Conservation (phyloP, 2,888 invertebrate species). For the Rotaria macrura region DNA sequence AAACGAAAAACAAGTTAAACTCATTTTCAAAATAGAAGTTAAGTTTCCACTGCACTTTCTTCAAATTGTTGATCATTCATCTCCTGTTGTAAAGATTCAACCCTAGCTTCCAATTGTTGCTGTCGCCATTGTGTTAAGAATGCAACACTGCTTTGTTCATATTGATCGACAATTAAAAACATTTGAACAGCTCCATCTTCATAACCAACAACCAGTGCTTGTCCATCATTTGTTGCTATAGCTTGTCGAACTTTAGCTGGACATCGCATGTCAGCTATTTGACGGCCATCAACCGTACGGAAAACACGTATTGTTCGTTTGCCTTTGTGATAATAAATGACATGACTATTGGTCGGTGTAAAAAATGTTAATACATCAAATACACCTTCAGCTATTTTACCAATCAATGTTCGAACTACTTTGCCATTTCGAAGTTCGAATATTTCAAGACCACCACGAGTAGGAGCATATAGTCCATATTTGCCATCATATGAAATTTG, state of each 20-base stretch:
- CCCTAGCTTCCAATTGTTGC: not conserved
- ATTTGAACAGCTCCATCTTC: slow-evolving; percentile 33
- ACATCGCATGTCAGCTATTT: slow-evolving; percentile 77
- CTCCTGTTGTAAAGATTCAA: not conserved
- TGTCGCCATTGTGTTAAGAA: slow-evolving; percentile 25
- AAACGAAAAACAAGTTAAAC: too few species aligned
- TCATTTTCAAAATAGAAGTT: too few species aligned
- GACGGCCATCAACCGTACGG: slow-evolving; percentile 73
- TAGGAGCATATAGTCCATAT: slow-evolving; percentile 79
- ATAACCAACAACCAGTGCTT: slow-evolving; percentile 54
- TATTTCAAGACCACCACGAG: slow-evolving; percentile 78
- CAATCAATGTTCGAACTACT: slow-evolving; percentile 76
- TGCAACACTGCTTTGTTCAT: not conserved
- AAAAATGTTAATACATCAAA: slow-evolving; percentile 89
- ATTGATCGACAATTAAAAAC: slow-evolving; percentile 30
- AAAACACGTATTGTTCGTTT: slow-evolving; percentile 83
- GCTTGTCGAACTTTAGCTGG: slow-evolving; percentile 75
- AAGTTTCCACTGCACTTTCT: too few species aligned
- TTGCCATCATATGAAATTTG: slow-evolving; percentile 56
- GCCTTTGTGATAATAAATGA: slow-evolving; percentile 89
- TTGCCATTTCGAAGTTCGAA: slow-evolving; percentile 76
- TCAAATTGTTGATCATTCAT: not conserved
- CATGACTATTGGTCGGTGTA: slow-evolving; percentile 82
- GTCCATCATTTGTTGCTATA: slow-evolving; percentile 72
- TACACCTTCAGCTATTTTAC: slow-evolving; percentile 79